Evolutionary conservation across 1,140 invertebrate genomes (phyloP).

Genomic region (Brachionus calyciflorus): DNA sequence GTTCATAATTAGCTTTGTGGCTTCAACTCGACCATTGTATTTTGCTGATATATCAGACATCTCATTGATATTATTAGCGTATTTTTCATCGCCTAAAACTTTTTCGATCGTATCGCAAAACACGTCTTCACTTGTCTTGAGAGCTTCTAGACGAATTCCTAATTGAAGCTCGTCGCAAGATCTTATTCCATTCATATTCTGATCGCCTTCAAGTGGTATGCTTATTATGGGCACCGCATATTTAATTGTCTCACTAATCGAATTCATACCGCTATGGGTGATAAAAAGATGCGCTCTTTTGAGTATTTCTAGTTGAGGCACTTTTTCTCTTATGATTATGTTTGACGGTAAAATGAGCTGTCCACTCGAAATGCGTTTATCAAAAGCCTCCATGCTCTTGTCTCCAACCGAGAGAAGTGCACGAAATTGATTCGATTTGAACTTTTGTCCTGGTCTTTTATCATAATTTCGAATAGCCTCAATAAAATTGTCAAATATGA

Average conservation of each 20-base stretch:
- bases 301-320: constrained; percentile 1
- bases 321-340: neutral
- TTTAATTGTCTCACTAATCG: constrained; percentile 7
- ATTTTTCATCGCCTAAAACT: neutral
- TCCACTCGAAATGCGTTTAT: neutral
- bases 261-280: constrained; percentile 19
- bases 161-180: neutral
- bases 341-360: neutral
- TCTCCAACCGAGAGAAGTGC: neutral
- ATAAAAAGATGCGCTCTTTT: constrained; percentile 2
- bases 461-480: constrained; percentile 3
- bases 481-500: constrained; percentile 19
- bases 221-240: constrained; percentile 13
- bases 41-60: constrained; percentile 15
- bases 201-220: constrained; percentile 15
- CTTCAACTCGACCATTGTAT: constrained; percentile 14
- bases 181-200: neutral
- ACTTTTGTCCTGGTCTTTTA: neutral
- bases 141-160: neutral
- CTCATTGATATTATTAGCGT: neutral
- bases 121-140: neutral
- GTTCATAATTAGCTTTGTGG: neutral
- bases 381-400: neutral
- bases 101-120: constrained; percentile 1
- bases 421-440: constrained; percentile 2